Percentiles rank a stretch among this genome's conserved stretches.
Evolutionary conservation across 2,888 invertebrate species (phyloP).

Genomic region (Melitaea athalia): DNA sequence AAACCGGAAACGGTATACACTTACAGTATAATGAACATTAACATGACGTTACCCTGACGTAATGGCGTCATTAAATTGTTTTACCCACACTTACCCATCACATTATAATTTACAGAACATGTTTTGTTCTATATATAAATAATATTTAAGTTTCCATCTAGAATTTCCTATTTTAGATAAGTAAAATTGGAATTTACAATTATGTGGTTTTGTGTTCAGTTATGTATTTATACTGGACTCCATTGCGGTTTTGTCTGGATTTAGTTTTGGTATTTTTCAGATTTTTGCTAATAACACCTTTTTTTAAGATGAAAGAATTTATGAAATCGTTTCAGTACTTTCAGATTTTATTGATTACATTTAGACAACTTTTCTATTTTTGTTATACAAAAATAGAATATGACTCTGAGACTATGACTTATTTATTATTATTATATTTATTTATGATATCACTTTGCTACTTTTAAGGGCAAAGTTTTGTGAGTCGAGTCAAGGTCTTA

Average conservation of each 20-base stretch:
- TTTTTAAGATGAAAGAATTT: no score
- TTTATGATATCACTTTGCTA: neutral
- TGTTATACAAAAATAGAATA: no score
- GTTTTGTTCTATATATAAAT: neutral
- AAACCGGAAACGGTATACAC: conserved; percentile 23
- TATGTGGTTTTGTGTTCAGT: neutral
- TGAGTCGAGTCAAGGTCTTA: neutral
- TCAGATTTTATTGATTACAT: no score
- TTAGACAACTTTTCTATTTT: no score
- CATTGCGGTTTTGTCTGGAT: neutral
- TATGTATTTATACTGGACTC: no score
- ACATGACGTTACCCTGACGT: neutral
- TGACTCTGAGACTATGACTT: no score
- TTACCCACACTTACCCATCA: neutral
- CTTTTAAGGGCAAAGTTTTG: conserved; percentile 1
- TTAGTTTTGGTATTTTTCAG: no score
- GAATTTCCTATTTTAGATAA: neutral
- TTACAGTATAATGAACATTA: conserved; percentile 8
- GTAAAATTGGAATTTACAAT: neutral
- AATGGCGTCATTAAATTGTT: neutral
- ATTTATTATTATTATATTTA: no score
- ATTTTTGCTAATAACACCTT: no score
- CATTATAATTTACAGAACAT: neutral
- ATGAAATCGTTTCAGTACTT: no score
- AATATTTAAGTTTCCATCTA: conserved; percentile 1